Conservation (phyloP, 2,888 invertebrate genomes). For the Germaria angustata region DNA sequence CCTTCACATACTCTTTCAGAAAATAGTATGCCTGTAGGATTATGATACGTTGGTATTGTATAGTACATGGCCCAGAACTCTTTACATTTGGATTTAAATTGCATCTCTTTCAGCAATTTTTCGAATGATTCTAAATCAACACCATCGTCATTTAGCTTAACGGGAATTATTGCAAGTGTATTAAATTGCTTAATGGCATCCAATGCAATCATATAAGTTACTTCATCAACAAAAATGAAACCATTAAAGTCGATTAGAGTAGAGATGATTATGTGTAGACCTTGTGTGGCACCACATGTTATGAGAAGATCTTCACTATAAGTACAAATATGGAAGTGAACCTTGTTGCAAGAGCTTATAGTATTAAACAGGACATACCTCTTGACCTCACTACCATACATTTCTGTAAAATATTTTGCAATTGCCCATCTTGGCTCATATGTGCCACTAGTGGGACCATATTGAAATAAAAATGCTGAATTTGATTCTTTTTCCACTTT, state of each 20-base stretch:
- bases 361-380: constrained; percentile 72
- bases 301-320: constrained; percentile 81
- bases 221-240: constrained; percentile 84
- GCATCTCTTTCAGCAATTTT: constrained; percentile 76
- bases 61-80: constrained; percentile 82
- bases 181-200: constrained; percentile 82
- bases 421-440: constrained; percentile 81
- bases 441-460: constrained; percentile 81
- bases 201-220: constrained; percentile 84
- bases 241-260: constrained; percentile 82
- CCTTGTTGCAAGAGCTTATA: too few relatives aligned
- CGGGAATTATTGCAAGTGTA: constrained; percentile 81
- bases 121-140: constrained; percentile 81
- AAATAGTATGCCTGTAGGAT: constrained; percentile 82
- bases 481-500: constrained; percentile 71
- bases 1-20: constrained; percentile 79
- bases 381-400: constrained; percentile 80
- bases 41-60: constrained; percentile 83
- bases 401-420: constrained; percentile 80
- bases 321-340: not conserved
- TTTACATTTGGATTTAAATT: constrained; percentile 76
- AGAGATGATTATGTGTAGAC: constrained; percentile 82
- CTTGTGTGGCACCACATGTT: constrained; percentile 84
- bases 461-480: constrained; percentile 81
- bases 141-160: constrained; percentile 82